These are phyloP conservation scores for Saimiri boliviensis DNA, from an alignment of 2,113 vertebrate species.

Conservation along the genomic window DNA sequence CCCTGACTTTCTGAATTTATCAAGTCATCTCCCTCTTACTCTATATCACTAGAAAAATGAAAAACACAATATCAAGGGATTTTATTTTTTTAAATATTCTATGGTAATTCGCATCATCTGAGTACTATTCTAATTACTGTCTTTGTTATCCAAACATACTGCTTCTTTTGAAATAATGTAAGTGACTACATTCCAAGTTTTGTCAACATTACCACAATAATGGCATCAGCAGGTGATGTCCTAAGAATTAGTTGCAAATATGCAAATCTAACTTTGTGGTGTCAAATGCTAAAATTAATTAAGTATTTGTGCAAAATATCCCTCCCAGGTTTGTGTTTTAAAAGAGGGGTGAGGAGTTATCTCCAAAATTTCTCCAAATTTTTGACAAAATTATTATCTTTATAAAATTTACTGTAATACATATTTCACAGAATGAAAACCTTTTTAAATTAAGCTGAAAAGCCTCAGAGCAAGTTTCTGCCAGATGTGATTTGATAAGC, in stretches of 20 bases:
- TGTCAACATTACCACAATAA: not conserved
- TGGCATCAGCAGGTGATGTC: not conserved
- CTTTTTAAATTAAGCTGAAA: slow-evolving; percentile 50
- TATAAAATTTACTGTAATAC: not conserved
- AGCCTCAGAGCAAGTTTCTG: slow-evolving; percentile 32
- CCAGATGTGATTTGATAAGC: slow-evolving; percentile 59
- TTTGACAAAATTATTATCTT: slow-evolving; percentile 13
- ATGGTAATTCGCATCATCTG: not conserved
- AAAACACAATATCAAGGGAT: not conserved
- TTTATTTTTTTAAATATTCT: not conserved
- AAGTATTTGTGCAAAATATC: not conserved
- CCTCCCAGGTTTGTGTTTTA: not conserved
- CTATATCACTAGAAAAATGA: not conserved
- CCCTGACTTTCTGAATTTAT: not conserved
- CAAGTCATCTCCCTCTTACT: not conserved
- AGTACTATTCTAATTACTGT: not conserved
- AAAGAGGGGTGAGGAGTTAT: not conserved
- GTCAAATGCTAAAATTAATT: not conserved
- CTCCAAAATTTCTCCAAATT: not conserved
- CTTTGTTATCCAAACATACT: not conserved
- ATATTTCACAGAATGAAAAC: not conserved
- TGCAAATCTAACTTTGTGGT: not conserved
- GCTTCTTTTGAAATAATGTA: not conserved
- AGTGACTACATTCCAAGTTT: not conserved
- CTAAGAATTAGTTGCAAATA: not conserved